Evolutionary conservation across 2,113 vertebrate genomes (phyloP), one percentile per base, ranked within the genome.

Genomic region (Elanus axillaris): DNA sequence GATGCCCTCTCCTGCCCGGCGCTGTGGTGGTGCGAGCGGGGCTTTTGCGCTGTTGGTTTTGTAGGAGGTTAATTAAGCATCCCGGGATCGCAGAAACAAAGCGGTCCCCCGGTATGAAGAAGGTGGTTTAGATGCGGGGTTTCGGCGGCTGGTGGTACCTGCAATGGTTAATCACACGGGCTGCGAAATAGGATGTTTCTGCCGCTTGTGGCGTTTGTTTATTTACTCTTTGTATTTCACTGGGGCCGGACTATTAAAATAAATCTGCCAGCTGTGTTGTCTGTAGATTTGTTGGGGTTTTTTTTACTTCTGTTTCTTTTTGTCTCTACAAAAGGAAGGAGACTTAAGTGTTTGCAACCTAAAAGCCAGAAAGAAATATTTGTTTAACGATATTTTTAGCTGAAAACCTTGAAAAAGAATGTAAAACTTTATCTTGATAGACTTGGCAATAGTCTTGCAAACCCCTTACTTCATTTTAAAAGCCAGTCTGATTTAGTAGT

Each of bases 21-120:
- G 1, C 66, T 3, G n/a, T 1, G 5, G 5, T 9, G 55, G 1
- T 11, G 38, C 21, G 27, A 68, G 63, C 43, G 0, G 38, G 22
- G 75, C 26, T 62, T 5, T 62, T 5, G 25, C 27, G 47, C 50
- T 15, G 6, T 1, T 13, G 32, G 29, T 3, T 43, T 13, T 23
- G 27, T 3, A 2, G 58, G 1, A 21, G 50, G 2, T 45, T 3
- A 17, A 14, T 29, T 4, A 14, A 59, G 63, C 53, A 8, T 31
- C 84, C 47, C 34, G 60, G 8, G 23, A 9, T 4, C 1, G 36
- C 25, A 19, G 86, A 18, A 62, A 95, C 94, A 94, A 96, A 96
- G 96, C 76, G 50, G 25, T 88, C 31, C 62, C 59, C 27, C 15
- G 62, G 20, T 16, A 10, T 0, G 75, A 29, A 26, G 66, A 29